Evolutionary conservation across 2,113 vertebrate species (phyloP), one percentile per base, ranked within the genome.

Genomic region (Sciurus niger): DNA sequence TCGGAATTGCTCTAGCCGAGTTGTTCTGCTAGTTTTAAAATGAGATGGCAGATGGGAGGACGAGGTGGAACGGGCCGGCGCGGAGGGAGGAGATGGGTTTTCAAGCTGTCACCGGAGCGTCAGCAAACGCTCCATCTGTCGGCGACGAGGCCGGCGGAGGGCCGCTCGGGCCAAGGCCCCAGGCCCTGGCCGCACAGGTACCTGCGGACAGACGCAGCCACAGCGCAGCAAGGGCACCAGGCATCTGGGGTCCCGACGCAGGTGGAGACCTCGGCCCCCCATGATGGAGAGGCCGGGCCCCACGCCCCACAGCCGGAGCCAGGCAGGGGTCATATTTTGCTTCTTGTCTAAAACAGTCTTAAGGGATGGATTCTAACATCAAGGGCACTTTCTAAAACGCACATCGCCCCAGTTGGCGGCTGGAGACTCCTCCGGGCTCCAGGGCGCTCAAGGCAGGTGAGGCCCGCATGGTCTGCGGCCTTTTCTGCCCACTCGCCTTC

Each of bases 11-110:
- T 99, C 98, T 98, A 98, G 98, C 98, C 13, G 98, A 98, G 98
- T 98, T 99, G 98, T 99, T 99, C 99, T 98, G 98, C 98, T 98
- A 98, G 98, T 98, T 98, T 99, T 98, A 98, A 99, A 99, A 99
- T 98, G 98, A 99, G 98, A 95, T 98, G 98, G 98, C 99, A 99
- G 98, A 99, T 99, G 99, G 98, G 98, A 95, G 98, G 98, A 98
- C 92, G 98, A 97, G 98, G 98, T 98, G 98, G 98, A 98, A 98
- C 95, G 98, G 98, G 98, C 98, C 97, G 97, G 98, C 98, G 98
- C 96, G 40, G 98, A 99, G 98, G 98, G 98, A 98, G 98, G 98
- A 98, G 98, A 98, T 98, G 99, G 98, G 98, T 98, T 99, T 98
- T 98, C 99, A 99, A 99, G 98, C 99, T 99, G 98, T 99, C 99